Base-by-base conservation (phyloP, 2,888 invertebrate species). In the Oligia fasciuncula region DNA sequence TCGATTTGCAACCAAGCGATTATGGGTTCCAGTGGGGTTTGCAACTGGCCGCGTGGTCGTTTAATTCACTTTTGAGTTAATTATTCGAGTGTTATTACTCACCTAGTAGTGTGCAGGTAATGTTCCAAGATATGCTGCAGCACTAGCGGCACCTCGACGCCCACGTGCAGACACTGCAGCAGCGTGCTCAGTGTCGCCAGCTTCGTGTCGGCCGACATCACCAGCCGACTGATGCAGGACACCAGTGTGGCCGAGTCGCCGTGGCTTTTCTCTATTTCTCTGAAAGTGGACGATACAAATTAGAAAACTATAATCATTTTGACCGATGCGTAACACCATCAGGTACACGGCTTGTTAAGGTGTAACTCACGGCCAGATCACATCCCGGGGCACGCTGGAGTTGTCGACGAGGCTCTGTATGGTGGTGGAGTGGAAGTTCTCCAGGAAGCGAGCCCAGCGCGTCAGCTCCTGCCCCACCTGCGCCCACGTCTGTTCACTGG, bases 391-490 rank as follows among this genome's bases (percentile, higher is more conserved):
- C 79, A 92, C 73, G 57, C 78, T 84, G 79, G 89, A 90, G 85
- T 87, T 86, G 23, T 91, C 92, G 14, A 95, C 84, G 80, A 96
- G 88, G 73, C 83, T 89, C 89, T 93, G 94, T 54, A 96, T 90
- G 84, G 94, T 92, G 77, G 88, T 85, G 5, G 96, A 96, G 92
- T 97, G 95, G 91, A 89, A 95, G 91, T 94, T 95, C 89, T 97
- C 97, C 40, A 97, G 91, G 94, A 97, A 97, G 72, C 95, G 95
- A 76, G 94, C 96, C 96, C 97, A 96, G 2, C 94, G 94, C 29
- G 94, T 90, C 90, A 97, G 89, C 91, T 96, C 95, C 84, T 95
- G 94, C 0, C 95, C 95, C 79, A 95, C 94, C 62, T 92, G 92
- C 14, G 93, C 88, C 97, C 97, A 97, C 2, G 93, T 90, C 84